Percentiles rank a stretch among this genome's conserved stretches.
Evolutionary conservation across 2,888 invertebrate species (phyloP).

Genomic region (Heliconius erato): DNA sequence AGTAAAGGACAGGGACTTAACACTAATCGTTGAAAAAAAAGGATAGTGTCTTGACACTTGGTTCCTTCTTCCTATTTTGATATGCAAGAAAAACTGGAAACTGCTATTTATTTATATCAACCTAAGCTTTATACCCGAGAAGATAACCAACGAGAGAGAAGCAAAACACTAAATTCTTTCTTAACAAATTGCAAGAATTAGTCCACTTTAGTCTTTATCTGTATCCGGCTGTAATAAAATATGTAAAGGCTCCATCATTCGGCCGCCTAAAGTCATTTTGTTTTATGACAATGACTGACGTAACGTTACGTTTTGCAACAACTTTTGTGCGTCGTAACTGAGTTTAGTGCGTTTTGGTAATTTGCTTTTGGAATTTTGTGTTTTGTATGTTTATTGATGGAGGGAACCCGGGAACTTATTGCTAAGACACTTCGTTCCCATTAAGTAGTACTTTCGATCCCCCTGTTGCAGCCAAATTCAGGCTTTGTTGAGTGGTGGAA

Average conservation of each 20-base stretch:
- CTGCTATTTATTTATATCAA: no score
- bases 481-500: no score
- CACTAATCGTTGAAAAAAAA: no score
- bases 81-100: no score
- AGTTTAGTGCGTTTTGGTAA: conserved; percentile 17
- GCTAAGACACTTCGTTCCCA: neutral
- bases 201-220: conserved; percentile 4
- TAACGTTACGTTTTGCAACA: conserved; percentile 14
- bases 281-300: conserved; percentile 48
- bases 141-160: neutral
- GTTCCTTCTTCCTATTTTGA: no score
- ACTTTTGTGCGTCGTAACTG: conserved; percentile 15
- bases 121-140: no score
- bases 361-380: neutral
- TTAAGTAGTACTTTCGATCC: no score
- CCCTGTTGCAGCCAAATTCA: no score
- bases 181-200: neutral
- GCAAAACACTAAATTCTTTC: neutral
- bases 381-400: neutral
- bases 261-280: conserved; percentile 48
- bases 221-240: conserved; percentile 32
- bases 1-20: no score
- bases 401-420: no score
- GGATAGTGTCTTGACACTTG: no score
- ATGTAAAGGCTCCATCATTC: conserved; percentile 45